Evolutionary conservation across 2,113 vertebrate genomes (phyloP).

Genomic region (Psephotus haematonotus): DNA sequence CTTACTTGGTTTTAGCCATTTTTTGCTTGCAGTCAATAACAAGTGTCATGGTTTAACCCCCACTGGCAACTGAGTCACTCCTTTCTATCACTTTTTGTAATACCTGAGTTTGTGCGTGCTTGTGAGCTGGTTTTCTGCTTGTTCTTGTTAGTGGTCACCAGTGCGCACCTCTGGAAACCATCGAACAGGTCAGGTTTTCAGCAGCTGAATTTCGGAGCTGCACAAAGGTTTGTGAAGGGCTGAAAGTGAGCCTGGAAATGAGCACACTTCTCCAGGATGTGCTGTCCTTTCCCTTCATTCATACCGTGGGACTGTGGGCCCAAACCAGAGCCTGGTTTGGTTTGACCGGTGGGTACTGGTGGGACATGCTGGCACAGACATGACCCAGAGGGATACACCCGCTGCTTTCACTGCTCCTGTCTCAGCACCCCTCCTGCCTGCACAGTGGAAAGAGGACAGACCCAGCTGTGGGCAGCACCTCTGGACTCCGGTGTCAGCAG

Average conservation of each 20-base stretch:
- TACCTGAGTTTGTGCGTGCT: not conserved
- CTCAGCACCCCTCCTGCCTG: not conserved
- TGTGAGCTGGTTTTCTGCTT: not conserved
- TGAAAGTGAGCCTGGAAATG: not conserved
- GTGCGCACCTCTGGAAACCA: not conserved
- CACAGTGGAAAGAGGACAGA: rapidly evolving
- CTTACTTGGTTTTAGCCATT: not conserved
- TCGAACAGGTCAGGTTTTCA: not conserved
- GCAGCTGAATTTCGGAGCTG: not conserved
- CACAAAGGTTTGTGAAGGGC: not conserved
- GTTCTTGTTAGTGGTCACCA: not conserved
- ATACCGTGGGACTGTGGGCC: rapidly evolving
- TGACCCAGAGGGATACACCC: rapidly evolving
- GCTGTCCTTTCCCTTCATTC: not conserved
- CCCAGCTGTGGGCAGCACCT: not conserved
- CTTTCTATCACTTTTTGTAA: rapidly evolving
- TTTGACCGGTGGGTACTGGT: rapidly evolving
- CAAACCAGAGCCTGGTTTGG: not conserved
- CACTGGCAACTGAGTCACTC: not conserved
- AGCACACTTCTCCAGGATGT: rapidly evolving
- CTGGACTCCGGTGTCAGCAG: not conserved
- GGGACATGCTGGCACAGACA: not conserved
- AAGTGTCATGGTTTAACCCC: not conserved
- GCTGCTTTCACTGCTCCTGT: rapidly evolving
- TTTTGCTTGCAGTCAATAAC: not conserved